Base-by-base conservation (phyloP, 2,888 invertebrate species). In the Shargacucullia verbasci region DNA sequence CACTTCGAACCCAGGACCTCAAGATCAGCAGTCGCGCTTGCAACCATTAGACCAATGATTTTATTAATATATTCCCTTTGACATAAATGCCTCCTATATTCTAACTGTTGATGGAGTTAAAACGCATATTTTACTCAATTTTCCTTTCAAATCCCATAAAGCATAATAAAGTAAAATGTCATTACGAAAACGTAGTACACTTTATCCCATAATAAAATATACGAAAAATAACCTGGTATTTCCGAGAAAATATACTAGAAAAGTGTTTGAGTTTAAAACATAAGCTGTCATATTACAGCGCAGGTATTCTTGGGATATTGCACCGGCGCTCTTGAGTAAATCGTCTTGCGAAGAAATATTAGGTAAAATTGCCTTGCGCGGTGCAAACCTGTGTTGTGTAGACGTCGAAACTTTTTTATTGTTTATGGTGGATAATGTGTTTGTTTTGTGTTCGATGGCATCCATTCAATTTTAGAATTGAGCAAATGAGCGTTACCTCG, bases 261-360 rank as follows among this genome's bases (percentile, higher is more conserved):
- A 54, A 12, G 37, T 59, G 59, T 73, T 70, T 37, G 25, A 46
- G 44, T 57, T 65, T 41, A 43, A 66, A 66, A 64, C 66, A 59
- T 70, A 74, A 74, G 71, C 60, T 54, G 67, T 59, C 71, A 50
- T 57, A 70, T 74, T 53, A 65, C 56, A n/a, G 43, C 6, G 14
- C 41, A 62, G 57, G 57, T 62, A 57, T 54, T 47, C 40, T 33
- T 37, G 40, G 63, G 54, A 75, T 68, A 72, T 68, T 76, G 70
- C 63, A 49, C 70, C 38, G 20, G 33, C 38, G 56, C 50, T 57
- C 44, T 59, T 43, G 53, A 68, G 69, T 68, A 73, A 72, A 72
- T 73, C 69, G 69, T 55, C 56, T 69, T 25, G 31, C 34, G 59
- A 54, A 68, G 69, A 76, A 59, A 68, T 71, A 71, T 59, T 57